Evolutionary conservation across 2,797 vertebrate species (phyloP).

Genomic region (Psittacula derbiana): DNA sequence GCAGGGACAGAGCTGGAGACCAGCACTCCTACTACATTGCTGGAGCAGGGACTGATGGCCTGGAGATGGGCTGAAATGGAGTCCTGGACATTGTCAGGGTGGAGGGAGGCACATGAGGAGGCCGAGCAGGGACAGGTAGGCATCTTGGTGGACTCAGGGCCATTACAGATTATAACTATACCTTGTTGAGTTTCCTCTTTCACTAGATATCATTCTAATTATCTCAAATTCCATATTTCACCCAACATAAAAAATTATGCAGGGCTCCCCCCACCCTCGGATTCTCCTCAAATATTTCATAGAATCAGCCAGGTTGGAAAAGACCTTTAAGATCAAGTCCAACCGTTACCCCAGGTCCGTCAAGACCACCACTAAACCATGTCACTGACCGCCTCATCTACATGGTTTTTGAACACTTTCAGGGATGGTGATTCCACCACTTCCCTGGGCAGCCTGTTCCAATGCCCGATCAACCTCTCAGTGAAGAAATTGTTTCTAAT

Average conservation of each 20-base stretch:
- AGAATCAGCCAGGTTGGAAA: not conserved
- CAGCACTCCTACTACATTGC: accelerated
- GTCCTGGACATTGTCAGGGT: not conserved
- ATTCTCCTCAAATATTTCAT: not conserved
- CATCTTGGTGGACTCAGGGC: accelerated
- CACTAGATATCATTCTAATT: not conserved
- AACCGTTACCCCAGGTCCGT: not conserved
- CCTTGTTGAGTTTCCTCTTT: not conserved
- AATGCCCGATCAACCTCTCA: not conserved
- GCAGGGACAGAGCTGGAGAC: not conserved
- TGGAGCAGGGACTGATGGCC: not conserved
- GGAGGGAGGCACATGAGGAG: accelerated
- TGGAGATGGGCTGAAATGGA: not conserved
- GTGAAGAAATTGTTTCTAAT: not conserved
- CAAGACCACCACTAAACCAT: not conserved
- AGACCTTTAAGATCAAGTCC: not conserved
- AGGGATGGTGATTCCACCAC: not conserved
- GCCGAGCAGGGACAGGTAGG: not conserved
- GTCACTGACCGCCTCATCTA: not conserved
- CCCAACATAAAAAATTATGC: not conserved
- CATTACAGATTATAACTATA: not conserved
- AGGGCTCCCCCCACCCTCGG: accelerated
- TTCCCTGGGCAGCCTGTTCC: not conserved
- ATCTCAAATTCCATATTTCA: not conserved
- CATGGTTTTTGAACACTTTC: not conserved